Evolutionary conservation across 2,888 invertebrate species (phyloP).

Genomic region (Ceratothoa steindachneri): DNA sequence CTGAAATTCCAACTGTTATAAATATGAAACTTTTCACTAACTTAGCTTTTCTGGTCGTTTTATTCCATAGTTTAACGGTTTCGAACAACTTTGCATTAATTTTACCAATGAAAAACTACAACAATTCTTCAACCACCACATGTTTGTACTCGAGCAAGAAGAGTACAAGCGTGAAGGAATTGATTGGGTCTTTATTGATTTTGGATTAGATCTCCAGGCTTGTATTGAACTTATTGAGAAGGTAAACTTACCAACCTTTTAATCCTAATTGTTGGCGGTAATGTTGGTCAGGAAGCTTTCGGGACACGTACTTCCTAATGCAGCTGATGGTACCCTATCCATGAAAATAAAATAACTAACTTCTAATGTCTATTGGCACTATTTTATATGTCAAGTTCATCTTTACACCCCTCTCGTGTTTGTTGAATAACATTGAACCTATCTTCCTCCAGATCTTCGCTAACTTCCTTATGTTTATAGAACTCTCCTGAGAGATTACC

Average conservation of each 20-base stretch:
- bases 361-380: too few relatives aligned
- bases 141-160: slow-evolving; percentile 96
- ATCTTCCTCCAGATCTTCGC: too few relatives aligned
- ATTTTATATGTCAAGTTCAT: too few relatives aligned
- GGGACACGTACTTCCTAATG: neutral
- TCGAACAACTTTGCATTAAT: slow-evolving; percentile 97
- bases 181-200: slow-evolving; percentile 94
- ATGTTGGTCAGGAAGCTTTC: neutral
- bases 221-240: slow-evolving; percentile 94
- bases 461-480: too few relatives aligned
- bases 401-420: too few relatives aligned
- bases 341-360: too few relatives aligned
- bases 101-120: slow-evolving; percentile 97
- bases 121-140: slow-evolving; percentile 98
- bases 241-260: slow-evolving; percentile 56
- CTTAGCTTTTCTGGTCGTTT: neutral
- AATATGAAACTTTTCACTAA: too few relatives aligned
- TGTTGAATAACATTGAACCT: too few relatives aligned
- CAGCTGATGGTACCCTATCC: too few relatives aligned
- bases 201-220: slow-evolving; percentile 91
- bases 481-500: too few relatives aligned
- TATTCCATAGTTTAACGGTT: slow-evolving; percentile 74
- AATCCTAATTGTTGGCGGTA: too few relatives aligned
- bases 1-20: too few relatives aligned
- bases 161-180: slow-evolving; percentile 92